Conservation (phyloP, 2,888 invertebrate genomes). For the Clusia tigrina region DNA sequence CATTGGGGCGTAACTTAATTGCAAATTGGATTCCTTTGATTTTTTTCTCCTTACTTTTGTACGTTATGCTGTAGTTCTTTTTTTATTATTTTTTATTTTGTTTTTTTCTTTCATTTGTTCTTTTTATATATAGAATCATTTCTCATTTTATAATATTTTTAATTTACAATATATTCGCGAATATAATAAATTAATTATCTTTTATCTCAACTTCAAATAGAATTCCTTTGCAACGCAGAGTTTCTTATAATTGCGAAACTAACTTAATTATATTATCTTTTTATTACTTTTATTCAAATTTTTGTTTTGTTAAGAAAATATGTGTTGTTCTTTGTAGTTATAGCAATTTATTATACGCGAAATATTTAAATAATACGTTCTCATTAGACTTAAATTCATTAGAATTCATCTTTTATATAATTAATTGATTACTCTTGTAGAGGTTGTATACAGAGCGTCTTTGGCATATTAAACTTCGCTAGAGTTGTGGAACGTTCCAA, state of each 20-base stretch:
- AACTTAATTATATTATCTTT: slow-evolving; percentile 28
- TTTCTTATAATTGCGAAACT: neutral
- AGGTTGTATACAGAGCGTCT: too few relatives aligned
- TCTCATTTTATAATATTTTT: slow-evolving; percentile 25
- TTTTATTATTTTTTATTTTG: slow-evolving; percentile 5
- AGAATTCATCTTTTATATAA: too few relatives aligned
- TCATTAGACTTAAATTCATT: too few relatives aligned
- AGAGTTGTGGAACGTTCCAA: too few relatives aligned
- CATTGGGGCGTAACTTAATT: slow-evolving; percentile 3
- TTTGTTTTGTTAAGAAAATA: slow-evolving; percentile 24
- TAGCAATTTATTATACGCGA: too few relatives aligned
- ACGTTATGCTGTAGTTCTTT: slow-evolving; percentile 12
- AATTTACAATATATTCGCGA: slow-evolving; percentile 5
- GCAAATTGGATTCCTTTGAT: slow-evolving; percentile 10
- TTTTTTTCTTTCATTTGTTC: slow-evolving; percentile 6
- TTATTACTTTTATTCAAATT: slow-evolving; percentile 19
- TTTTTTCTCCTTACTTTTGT: slow-evolving; percentile 9
- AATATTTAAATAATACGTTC: too few relatives aligned
- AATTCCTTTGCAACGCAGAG: neutral
- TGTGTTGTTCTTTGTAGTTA: slow-evolving; percentile 30
- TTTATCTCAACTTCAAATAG: neutral
- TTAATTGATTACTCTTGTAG: too few relatives aligned
- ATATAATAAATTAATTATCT: slow-evolving; percentile 4
- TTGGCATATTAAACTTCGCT: too few relatives aligned
- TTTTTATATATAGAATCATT: neutral